Evolutionary conservation across 1,140 invertebrate genomes (phyloP).

Genomic region (Hylaeus volcanicus): DNA sequence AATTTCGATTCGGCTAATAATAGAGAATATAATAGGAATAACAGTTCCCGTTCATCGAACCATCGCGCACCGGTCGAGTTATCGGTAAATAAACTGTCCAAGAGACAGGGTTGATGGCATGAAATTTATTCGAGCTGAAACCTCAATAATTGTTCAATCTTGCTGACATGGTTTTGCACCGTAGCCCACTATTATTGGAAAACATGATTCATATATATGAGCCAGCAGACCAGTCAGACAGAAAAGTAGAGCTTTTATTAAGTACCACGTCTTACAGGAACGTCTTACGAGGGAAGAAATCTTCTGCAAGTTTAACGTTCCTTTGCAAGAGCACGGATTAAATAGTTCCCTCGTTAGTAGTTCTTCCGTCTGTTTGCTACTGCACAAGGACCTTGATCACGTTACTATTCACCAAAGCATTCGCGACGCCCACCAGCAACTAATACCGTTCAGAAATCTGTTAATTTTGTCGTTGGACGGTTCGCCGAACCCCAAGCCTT

Average conservation of each 20-base stretch:
- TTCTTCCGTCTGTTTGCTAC: too few relatives aligned
- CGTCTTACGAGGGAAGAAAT: neutral
- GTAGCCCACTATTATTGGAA: constrained; percentile 49
- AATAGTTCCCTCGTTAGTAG: too few relatives aligned
- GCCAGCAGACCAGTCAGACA: neutral
- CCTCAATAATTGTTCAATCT: constrained; percentile 77
- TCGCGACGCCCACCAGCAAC: too few relatives aligned
- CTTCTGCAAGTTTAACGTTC: neutral
- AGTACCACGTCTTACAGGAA: neutral
- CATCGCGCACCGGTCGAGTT: constrained; percentile 38
- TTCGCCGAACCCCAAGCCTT: too few relatives aligned
- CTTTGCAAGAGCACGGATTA: neutral
- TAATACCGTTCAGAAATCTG: too few relatives aligned
- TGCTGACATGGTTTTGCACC: constrained; percentile 67
- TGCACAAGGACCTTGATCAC: too few relatives aligned
- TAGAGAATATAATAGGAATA: constrained; percentile 42
- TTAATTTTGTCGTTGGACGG: too few relatives aligned
- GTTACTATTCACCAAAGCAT: too few relatives aligned
- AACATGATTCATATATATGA: constrained; percentile 34
- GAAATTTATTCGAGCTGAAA: constrained; percentile 71
- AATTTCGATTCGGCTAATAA: constrained; percentile 23
- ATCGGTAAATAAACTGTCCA: constrained; percentile 63
- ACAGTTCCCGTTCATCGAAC: constrained; percentile 59
- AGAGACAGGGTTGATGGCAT: constrained; percentile 68
- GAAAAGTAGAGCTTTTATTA: neutral